phyloP scores from a whole-genome alignment of 2,888 invertebrate species.

The Adelphocoris suturalis region DNA sequence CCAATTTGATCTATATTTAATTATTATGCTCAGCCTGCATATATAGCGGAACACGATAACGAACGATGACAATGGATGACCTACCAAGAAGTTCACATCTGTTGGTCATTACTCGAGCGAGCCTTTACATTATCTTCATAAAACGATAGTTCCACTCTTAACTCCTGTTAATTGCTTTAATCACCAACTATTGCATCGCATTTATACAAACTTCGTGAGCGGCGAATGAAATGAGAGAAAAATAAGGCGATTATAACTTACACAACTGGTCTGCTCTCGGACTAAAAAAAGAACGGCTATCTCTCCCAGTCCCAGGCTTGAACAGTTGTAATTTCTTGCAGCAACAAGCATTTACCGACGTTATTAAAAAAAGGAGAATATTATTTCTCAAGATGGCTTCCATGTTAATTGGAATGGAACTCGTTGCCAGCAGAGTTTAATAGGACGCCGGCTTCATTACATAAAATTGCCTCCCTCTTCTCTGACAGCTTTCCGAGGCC shows the following conservation, averaged over 20 bases:
- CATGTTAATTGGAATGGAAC: neutral
- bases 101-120: neutral
- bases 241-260: constrained; percentile 31
- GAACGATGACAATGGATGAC: neutral
- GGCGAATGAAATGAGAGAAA: constrained; percentile 15
- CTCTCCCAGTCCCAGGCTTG: constrained; percentile 5
- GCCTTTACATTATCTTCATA: neutral
- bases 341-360: constrained; percentile 25
- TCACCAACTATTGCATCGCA: neutral
- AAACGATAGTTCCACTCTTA: neutral
- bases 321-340: constrained; percentile 10
- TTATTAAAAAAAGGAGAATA: constrained; percentile 38
- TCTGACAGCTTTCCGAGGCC: constrained; percentile 2
- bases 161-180: neutral
- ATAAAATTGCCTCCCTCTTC: constrained; percentile 47
- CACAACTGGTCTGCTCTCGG: constrained; percentile 17
- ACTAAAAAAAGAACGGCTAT: neutral
- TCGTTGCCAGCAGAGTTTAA: constrained; percentile 18
- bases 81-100: neutral
- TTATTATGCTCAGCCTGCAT: too few species aligned
- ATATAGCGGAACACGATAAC: too few species aligned
- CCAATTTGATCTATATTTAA: too few species aligned
- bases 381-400: constrained; percentile 48
- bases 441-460: constrained; percentile 6
- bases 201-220: neutral